phyloP scores from a whole-genome alignment of 1,140 invertebrate species.

The Drosophila carrolli region DNA sequence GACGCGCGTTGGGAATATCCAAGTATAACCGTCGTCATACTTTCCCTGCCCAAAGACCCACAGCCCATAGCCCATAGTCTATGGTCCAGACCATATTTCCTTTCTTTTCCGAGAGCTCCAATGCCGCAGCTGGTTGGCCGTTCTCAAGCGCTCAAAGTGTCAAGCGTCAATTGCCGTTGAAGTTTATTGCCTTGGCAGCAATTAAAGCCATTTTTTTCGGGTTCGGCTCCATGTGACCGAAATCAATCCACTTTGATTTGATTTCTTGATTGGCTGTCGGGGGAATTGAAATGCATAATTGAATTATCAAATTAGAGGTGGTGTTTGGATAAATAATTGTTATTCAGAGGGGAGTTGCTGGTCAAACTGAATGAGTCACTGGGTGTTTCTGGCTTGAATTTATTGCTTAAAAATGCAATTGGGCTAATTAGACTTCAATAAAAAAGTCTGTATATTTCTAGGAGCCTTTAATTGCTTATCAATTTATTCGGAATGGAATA shows the following conservation, averaged over 20 bases:
- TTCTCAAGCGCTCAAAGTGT: constrained; percentile 65
- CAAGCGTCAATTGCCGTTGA: constrained; percentile 79
- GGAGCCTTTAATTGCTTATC: not conserved
- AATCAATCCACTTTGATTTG: constrained; percentile 65
- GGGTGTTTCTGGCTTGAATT: not conserved
- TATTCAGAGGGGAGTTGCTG: constrained; percentile 9
- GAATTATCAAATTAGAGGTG: constrained; percentile 74
- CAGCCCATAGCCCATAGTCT: constrained; percentile 1
- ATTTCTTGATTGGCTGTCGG: constrained; percentile 77
- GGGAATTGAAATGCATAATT: constrained; percentile 66
- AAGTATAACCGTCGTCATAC: constrained; percentile 58
- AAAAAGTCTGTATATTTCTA: not conserved
- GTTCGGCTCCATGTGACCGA: constrained; percentile 40
- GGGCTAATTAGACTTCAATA: not conserved
- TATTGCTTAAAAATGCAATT: constrained; percentile 19
- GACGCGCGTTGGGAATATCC: constrained; percentile 78
- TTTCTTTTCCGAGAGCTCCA: constrained; percentile 5
- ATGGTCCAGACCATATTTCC: constrained; percentile 2
- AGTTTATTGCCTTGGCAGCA: constrained; percentile 82
- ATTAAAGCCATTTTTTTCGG: constrained; percentile 62
- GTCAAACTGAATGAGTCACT: constrained; percentile 13
- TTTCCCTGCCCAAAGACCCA: constrained; percentile 53
- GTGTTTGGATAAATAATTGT: constrained; percentile 52
- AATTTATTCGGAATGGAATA: not conserved
- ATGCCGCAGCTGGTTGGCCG: constrained; percentile 13